A percentile compares a stretch with the other conserved stretches of the same genome.
These are phyloP conservation scores for Oegoconia quadripuncta DNA, from an alignment of 2,888 invertebrate species.

Conservation along the genomic window DNA sequence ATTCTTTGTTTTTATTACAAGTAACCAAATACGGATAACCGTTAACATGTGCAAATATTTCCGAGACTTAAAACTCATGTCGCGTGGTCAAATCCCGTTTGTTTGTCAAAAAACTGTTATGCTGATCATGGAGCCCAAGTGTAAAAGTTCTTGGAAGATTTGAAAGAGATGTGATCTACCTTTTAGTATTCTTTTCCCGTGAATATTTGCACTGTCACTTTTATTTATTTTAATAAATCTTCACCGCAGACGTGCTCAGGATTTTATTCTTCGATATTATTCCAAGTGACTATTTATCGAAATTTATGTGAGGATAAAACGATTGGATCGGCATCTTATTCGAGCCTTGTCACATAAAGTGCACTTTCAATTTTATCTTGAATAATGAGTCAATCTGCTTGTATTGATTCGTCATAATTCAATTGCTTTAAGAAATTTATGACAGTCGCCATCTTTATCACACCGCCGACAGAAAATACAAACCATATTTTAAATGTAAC, in stretches of 20 bases:
- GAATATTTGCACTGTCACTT: too few species aligned
- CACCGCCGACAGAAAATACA: too few species aligned
- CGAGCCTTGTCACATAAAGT: neutral
- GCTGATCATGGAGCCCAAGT: constrained; percentile 15
- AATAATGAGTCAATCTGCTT: constrained; percentile 6
- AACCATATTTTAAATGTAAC: too few species aligned
- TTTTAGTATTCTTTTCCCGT: too few species aligned
- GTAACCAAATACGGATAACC: neutral
- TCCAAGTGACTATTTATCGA: neutral
- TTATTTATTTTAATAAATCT: too few species aligned
- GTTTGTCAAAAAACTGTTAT: constrained; percentile 16
- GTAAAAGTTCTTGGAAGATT: too few species aligned
- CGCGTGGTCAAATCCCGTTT: constrained; percentile 23
- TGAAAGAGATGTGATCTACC: too few species aligned
- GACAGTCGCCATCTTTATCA: too few species aligned
- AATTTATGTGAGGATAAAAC: constrained; percentile 3
- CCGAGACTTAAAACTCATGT: neutral
- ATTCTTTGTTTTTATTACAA: constrained; percentile 1
- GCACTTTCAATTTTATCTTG: constrained; percentile 5
- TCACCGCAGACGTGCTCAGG: too few species aligned
- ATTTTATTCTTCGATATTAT: neutral
- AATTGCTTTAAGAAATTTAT: neutral
- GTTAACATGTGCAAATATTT: constrained; percentile 2
- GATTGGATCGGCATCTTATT: neutral
- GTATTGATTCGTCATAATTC: neutral